These are phyloP conservation scores for Parnassius orleans DNA, from an alignment of 2,888 invertebrate genomes.

Conservation along the genomic window DNA sequence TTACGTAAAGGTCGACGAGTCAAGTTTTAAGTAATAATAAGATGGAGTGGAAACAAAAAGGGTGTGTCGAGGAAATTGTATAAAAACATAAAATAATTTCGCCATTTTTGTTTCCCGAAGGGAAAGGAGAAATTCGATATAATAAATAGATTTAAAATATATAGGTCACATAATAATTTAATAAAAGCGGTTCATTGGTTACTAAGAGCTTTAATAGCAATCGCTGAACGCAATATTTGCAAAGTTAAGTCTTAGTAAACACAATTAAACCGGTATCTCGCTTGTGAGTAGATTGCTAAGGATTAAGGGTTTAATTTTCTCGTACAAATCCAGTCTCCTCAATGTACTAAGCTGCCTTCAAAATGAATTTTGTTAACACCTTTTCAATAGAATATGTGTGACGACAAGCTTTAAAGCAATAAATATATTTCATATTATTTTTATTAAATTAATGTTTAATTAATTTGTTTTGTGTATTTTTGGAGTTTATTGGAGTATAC, in stretches of 20 bases:
- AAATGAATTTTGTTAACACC: too few species aligned
- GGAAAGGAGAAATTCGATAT: too few species aligned
- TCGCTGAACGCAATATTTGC: neutral
- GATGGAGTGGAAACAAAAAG: conserved; percentile 57
- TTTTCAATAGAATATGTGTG: too few species aligned
- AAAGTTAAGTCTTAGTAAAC: conserved; percentile 56
- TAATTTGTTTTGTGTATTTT: too few species aligned
- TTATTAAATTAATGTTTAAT: too few species aligned
- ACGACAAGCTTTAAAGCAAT: neutral
- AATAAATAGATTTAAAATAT: too few species aligned
- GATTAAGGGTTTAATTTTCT: conserved; percentile 64
- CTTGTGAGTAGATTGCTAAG: conserved; percentile 60
- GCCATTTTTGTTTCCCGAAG: too few species aligned
- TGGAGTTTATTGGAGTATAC: too few species aligned
- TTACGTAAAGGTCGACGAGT: conserved; percentile 64
- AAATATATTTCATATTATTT: neutral
- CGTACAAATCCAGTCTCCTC: conserved; percentile 25
- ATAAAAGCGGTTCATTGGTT: too few species aligned
- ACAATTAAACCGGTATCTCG: conserved; percentile 70
- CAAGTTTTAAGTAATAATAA: conserved; percentile 49
- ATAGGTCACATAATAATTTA: too few species aligned
- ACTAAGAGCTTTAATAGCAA: too few species aligned
- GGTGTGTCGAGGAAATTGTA: conserved; percentile 59
- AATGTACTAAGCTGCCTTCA: too few species aligned
- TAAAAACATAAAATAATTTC: conserved; percentile 44